phyloP scores from a whole-genome alignment of 2,113 vertebrate species.

The Psephotus haematonotus region DNA sequence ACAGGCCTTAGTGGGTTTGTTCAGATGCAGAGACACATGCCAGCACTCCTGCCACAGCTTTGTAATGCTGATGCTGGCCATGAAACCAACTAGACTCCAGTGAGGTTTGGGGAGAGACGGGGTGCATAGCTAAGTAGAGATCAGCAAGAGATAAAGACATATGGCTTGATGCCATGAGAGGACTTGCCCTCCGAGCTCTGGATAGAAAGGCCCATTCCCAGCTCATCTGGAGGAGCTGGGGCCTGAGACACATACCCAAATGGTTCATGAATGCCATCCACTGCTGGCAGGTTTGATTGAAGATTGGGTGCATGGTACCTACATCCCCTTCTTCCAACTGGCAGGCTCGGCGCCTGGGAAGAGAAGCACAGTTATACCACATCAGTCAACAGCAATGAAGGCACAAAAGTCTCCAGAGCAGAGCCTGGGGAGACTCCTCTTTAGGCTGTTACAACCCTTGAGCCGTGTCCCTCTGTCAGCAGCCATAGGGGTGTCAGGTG shows the following conservation, averaged over 20 bases:
- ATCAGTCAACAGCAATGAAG: neutral
- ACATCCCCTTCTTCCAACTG: conserved; percentile 91
- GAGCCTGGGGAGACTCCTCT: neutral
- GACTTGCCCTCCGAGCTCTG: neutral
- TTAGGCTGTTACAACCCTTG: neutral
- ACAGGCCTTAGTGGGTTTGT: neutral
- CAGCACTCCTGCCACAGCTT: neutral
- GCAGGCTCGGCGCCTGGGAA: conserved; percentile 80
- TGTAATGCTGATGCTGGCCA: neutral
- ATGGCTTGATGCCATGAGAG: neutral
- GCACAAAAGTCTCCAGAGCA: neutral
- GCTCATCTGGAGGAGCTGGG: neutral
- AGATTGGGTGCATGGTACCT: conserved; percentile 84
- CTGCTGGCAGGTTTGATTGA: conserved; percentile 79
- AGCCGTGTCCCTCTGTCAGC: neutral
- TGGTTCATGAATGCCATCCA: conserved; percentile 89
- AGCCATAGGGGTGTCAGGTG: neutral
- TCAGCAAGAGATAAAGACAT: neutral
- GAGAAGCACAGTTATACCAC: neutral
- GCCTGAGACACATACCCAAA: conserved; percentile 75
- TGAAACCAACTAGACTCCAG: neutral
- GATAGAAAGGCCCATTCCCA: neutral
- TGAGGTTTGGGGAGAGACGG: neutral
- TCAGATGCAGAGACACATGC: neutral
- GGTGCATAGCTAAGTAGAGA: neutral